These are phyloP conservation scores for Seira sanloemensis DNA, from an alignment of 2,888 invertebrate species.

Conservation along the genomic window DNA sequence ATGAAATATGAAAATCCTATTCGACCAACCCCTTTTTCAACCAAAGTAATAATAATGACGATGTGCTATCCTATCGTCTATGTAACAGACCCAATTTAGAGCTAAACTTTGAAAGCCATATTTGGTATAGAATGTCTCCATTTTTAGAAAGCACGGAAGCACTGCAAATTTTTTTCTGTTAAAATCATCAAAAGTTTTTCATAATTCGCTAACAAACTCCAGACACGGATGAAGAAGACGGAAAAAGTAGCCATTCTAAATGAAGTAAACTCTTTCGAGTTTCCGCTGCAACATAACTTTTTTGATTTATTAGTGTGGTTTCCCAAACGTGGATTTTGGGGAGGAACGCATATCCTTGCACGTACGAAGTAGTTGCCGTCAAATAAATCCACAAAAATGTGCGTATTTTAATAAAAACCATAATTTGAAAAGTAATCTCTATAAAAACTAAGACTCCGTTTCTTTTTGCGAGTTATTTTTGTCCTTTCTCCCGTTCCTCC, in stretches of 20 bases:
- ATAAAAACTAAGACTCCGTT: conserved; percentile 84
- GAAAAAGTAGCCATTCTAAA: too few species aligned
- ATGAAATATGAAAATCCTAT: too few species aligned
- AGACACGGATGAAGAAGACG: too few species aligned
- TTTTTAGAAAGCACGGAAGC: background rate
- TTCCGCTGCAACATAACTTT: background rate
- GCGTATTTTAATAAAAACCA: conserved; percentile 93
- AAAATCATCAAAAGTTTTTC: too few species aligned
- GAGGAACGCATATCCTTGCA: too few species aligned
- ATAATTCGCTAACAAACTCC: too few species aligned
- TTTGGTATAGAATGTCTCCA: background rate
- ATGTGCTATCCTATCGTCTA: too few species aligned
- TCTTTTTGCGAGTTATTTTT: conserved; percentile 81
- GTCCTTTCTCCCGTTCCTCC: conserved; percentile 80
- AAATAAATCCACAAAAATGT: conserved; percentile 84
- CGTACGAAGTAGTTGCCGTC: too few species aligned
- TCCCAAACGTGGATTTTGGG: conserved; percentile 83
- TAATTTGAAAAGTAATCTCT: conserved; percentile 97
- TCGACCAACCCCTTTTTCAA: too few species aligned
- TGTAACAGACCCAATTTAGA: too few species aligned
- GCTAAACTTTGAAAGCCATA: too few species aligned
- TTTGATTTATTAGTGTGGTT: background rate
- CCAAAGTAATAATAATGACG: too few species aligned
- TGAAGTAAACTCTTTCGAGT: background rate
- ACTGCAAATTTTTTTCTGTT: background rate